Conservation (phyloP, 2,888 invertebrate species). For the Sarcophaga rosellei region DNA sequence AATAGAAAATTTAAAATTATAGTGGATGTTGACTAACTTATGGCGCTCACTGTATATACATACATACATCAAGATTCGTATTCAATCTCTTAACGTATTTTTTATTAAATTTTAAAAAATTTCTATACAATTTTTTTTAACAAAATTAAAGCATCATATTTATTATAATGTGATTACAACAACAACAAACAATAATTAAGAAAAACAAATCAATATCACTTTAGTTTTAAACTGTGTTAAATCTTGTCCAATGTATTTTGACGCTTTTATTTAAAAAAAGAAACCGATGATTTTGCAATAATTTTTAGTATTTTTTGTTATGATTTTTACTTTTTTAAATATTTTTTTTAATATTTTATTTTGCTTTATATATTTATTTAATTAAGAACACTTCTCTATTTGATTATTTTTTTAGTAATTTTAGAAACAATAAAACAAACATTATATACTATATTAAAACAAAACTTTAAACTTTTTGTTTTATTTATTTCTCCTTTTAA, state of each 20-base stretch:
- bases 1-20: too few species aligned
- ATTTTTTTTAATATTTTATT: not conserved
- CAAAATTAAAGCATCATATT: too few species aligned
- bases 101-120: too few species aligned
- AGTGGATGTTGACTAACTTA: too few species aligned
- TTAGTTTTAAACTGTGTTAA: constrained; percentile 45
- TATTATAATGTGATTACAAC: too few species aligned
- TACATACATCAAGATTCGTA: too few species aligned
- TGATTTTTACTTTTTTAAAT: not conserved
- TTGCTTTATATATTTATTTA: constrained; percentile 9
- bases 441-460: constrained; percentile 44
- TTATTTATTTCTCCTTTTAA: not conserved
- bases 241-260: constrained; percentile 41
- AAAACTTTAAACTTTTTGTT: constrained; percentile 15
- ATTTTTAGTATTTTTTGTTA: constrained; percentile 7
- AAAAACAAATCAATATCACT: too few species aligned
- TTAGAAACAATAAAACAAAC: constrained; percentile 43
- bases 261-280: constrained; percentile 36
- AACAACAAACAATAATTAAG: too few species aligned
- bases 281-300: not conserved
- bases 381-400: constrained; percentile 37
- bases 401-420: constrained; percentile 49
- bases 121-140: too few species aligned
- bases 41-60: too few species aligned
- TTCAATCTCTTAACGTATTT: too few species aligned